Evolutionary conservation across 2,797 vertebrate species (phyloP).

Genomic region (Premnoplex brunnescens): DNA sequence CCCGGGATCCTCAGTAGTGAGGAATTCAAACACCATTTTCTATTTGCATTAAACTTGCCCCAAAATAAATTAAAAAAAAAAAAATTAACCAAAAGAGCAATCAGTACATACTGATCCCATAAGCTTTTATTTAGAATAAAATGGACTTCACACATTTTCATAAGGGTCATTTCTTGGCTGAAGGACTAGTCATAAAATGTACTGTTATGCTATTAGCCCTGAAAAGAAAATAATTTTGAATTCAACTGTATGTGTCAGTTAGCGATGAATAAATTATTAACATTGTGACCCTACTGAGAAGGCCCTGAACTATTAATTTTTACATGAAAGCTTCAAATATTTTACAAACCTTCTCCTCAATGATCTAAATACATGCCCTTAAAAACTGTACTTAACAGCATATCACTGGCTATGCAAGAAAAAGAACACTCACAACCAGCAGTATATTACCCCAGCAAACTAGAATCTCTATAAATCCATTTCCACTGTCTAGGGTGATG

Average conservation of each 20-base stretch:
- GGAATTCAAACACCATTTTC: not conserved
- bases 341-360: not conserved
- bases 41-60: not conserved
- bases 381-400: not conserved
- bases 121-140: not conserved
- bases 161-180: not conserved
- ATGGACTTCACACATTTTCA: not conserved
- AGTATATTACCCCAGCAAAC: not conserved
- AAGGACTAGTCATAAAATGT: not conserved
- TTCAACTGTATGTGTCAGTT: not conserved
- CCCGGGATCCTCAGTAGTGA: not conserved
- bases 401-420: not conserved
- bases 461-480: not conserved
- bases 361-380: not conserved
- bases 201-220: not conserved
- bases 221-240: not conserved
- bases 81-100: not conserved
- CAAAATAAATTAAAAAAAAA: not conserved
- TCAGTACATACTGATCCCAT: not conserved
- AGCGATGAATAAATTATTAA: not conserved
- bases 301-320: not conserved
- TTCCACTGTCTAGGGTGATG: not conserved
- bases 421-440: not conserved
- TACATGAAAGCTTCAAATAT: not conserved
- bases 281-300: not conserved